Conservation (phyloP, 2,888 invertebrate species). For the Diadegma fenestrale region DNA sequence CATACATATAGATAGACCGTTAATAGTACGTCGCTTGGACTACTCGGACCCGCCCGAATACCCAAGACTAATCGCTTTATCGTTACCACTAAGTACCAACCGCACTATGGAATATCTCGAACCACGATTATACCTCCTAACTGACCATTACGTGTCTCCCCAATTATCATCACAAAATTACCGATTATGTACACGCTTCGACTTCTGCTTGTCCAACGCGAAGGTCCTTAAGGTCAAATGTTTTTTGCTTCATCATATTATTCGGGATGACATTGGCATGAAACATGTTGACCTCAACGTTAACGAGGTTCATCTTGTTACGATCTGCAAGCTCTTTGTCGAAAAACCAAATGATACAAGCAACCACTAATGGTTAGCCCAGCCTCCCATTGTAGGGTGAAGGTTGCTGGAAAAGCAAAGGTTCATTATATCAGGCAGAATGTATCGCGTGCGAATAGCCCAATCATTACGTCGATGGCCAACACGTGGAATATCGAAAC, state of each 20-base stretch:
- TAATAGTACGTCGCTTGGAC: slow-evolving; percentile 57
- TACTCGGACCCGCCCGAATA: slow-evolving; percentile 60
- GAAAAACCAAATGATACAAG: neutral
- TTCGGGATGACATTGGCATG: neutral
- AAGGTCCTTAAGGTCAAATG: neutral
- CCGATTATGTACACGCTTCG: slow-evolving; percentile 11
- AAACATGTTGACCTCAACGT: neutral
- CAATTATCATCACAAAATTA: slow-evolving; percentile 42
- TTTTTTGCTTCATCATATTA: neutral
- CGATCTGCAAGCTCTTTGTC: neutral
- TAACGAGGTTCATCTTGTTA: neutral
- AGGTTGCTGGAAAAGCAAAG: neutral
- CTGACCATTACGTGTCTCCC: slow-evolving; percentile 42
- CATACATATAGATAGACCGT: slow-evolving; percentile 11
- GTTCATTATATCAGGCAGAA: neutral
- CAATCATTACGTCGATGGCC: neutral
- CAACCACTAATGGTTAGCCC: neutral
- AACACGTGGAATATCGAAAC: slow-evolving; percentile 4
- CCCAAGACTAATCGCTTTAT: slow-evolving; percentile 68
- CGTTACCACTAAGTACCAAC: slow-evolving; percentile 64
- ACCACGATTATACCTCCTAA: slow-evolving; percentile 43
- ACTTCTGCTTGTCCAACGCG: neutral
- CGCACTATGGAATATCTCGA: slow-evolving; percentile 60
- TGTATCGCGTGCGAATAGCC: neutral
- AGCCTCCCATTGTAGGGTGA: neutral